Conservation (phyloP, 64 coral and sea anemone species). For the Montipora efflorescens region DNA sequence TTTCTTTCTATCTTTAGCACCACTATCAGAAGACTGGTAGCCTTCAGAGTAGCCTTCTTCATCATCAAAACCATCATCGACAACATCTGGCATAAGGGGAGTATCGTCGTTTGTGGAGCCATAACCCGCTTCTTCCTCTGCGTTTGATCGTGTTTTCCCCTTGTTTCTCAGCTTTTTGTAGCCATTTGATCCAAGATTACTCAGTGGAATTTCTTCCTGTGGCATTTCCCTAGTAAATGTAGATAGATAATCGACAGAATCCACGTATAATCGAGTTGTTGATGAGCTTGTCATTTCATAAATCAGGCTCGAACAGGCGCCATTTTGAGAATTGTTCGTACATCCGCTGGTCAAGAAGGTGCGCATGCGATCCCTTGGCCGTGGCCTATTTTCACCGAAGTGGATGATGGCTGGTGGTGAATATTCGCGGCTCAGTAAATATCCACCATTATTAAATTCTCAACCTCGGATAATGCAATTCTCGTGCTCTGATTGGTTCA, state of each 20-base stretch:
- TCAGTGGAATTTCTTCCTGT: conserved; percentile 60
- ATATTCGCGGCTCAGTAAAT: too few relatives aligned
- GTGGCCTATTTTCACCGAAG: too few relatives aligned
- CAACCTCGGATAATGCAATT: too few relatives aligned
- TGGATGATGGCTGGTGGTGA: too few relatives aligned
- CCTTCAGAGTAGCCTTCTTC: conserved; percentile 68
- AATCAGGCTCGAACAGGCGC: neutral
- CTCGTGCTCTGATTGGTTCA: too few relatives aligned
- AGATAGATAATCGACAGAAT: conserved; percentile 42
- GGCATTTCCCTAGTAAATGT: conserved; percentile 50
- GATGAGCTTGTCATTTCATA: conserved; percentile 11
- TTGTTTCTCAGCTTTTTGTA: conserved; percentile 51
- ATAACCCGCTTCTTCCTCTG: conserved; percentile 32
- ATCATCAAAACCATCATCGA: conserved; percentile 69
- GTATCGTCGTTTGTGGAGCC: conserved; percentile 58
- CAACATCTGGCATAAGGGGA: conserved; percentile 61
- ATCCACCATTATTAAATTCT: too few relatives aligned
- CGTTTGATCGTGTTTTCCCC: conserved; percentile 19
- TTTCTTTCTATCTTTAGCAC: conserved; percentile 32
- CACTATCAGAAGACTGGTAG: conserved; percentile 47
- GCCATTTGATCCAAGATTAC: conserved; percentile 20
- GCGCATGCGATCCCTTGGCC: too few relatives aligned
- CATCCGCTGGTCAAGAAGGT: too few relatives aligned
- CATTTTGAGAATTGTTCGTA: neutral
- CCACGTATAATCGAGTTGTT: conserved; percentile 40